Base-by-base conservation (phyloP, 2,113 vertebrate species). In the Callithrix jacchus region DNA sequence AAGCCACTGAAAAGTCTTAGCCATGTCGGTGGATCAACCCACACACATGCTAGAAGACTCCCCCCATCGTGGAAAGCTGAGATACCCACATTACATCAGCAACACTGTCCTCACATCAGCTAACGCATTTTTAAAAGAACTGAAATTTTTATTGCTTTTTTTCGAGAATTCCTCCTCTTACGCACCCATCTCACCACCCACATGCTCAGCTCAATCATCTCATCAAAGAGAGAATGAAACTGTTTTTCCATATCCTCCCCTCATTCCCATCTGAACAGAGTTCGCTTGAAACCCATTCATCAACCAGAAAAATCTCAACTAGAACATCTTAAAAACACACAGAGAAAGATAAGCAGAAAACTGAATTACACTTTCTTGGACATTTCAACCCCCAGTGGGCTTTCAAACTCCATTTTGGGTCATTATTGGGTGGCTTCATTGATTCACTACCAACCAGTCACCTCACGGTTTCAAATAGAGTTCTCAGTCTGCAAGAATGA, bases 271-370 rank as follows among this genome's bases (percentile, higher is more conserved):
- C 23, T 91, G 68, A 79, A 92, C 14, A 27, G 49, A 23, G 32
- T 74, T 80, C 64, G 37, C 76, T 93, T 70, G 32, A 95, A 96
- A 87, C 37, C 71, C 89, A 97, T 92, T 94, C 20, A 88, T 82
- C 80, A 90, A 42, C 7, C 71, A 70, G 73, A 70, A 77, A 82
- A 91, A 84, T 71, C 40, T 81, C 89, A 56, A 37, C 47, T 21
- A 71, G 37, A 84, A 90, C 87, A 52, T 94, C 88, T 90, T 91
- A 89, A 80, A 97, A 79, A 96, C 32, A 91, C 64, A 84, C n/a
- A 40, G 45, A 58, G 66, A 93, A 96, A 92, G 47, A 94, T 94
- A 88, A 96, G 96, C 86, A 81, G 42, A 96, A 93, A 93, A 83
- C 71, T 21, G 35, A 93, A 81, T 58, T 64, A 93, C 17, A 82